Base-by-base conservation (phyloP, 1,140 invertebrate genomes). In the Mamestra configurata region DNA sequence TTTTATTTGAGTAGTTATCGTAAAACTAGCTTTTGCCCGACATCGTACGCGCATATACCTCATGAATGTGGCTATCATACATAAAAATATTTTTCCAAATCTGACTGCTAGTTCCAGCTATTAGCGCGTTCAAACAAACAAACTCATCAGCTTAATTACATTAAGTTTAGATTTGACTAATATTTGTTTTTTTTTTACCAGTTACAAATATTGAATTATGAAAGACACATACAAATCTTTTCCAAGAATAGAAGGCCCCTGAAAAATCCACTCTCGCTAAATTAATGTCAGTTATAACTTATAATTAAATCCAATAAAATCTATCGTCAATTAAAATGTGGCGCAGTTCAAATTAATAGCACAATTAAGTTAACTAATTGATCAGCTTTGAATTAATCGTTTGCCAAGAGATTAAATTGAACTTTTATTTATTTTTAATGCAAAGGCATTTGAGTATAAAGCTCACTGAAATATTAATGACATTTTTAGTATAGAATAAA, bases 271-370 rank as follows among this genome's bases (percentile, higher is more conserved):
- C 15, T 15, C n/a, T 51, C 3, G 5, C n/a, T 6, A 51, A 51
- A 51, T 51, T n/a, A 51, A 51, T 51, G 46, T 18, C 46, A 18
- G 46, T 18, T 18, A 51, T 51, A 51, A 51, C 15, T 46, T 46
- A 46, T 15, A 46, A 46, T 46, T 22, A 53, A 24, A 59, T 15
- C 22, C 27, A 18, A 61, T 61, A 61, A 31, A 37, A 61, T 22
- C 18, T 53, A 53, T 61, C 59, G 31, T 35, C 37, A n/a, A 61
- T 61, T 37, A 61, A 61, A 61, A 61, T 37, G 59, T 61, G 59
- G 31, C 59, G 59, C 3, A 20, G 7, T 64, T 20, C 6, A 37
- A 37, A 64, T 64, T 18, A 37, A 64, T 64, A 20, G 59, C 7
- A 37, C 24, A 27, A 57, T 57, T 57, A 57, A 57, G 22, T 27